phyloP scores from a whole-genome alignment of 2,888 invertebrate species.

The Cosmia pyralina region DNA sequence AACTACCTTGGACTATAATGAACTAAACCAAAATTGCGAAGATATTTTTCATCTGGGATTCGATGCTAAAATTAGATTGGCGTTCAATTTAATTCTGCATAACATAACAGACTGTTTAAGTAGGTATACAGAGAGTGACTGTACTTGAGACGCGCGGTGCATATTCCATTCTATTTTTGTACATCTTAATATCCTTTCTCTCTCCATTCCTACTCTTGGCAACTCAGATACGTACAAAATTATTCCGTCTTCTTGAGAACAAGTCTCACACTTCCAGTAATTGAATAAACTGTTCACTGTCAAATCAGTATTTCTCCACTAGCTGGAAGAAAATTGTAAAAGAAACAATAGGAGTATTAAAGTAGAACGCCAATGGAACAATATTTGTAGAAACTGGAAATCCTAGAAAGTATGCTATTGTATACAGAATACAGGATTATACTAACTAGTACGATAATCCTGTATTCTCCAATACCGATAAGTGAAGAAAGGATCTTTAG shows the following conservation, averaged over 20 bases:
- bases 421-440: not conserved
- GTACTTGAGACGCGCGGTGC: conserved; percentile 36
- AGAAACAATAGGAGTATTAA: conserved; percentile 9
- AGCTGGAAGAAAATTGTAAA: conserved; percentile 17
- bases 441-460: not conserved
- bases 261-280: conserved; percentile 27
- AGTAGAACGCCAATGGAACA: conserved; percentile 5
- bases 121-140: conserved; percentile 13
- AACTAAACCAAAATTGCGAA: conserved; percentile 42
- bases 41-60: conserved; percentile 20
- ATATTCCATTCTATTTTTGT: conserved; percentile 54
- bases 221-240: conserved; percentile 12
- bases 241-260: conserved; percentile 15
- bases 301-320: conserved; percentile 21
- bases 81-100: conserved; percentile 41
- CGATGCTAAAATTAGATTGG: conserved; percentile 39
- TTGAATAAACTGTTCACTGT: conserved; percentile 39
- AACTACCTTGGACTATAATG: conserved; percentile 47
- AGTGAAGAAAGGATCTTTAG: conserved; percentile 9
- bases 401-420: conserved; percentile 16
- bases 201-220: conserved; percentile 38
- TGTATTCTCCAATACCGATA: conserved; percentile 7
- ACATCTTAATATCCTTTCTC: conserved; percentile 42
- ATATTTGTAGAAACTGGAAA: conserved; percentile 7
- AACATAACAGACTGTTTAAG: conserved; percentile 16